Percentiles rank a stretch among this genome's conserved stretches.
Conservation (phyloP, 1,140 invertebrate species). For the Drosophila parvula region DNA sequence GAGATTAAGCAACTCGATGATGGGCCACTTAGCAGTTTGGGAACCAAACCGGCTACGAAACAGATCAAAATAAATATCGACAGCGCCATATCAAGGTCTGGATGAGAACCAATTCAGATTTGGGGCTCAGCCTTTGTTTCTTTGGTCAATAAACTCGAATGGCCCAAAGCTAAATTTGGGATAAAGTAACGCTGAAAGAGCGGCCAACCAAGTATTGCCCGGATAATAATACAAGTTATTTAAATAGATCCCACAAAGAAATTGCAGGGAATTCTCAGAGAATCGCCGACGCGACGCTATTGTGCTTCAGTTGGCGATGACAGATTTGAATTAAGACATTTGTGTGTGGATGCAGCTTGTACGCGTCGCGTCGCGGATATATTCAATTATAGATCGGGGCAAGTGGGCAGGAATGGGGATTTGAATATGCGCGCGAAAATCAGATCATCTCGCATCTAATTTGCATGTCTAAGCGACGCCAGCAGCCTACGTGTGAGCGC, state of each 20-base stretch:
- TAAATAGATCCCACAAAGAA: slow-evolving; percentile 45
- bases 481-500: slow-evolving; percentile 27
- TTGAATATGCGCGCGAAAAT: slow-evolving; percentile 68
- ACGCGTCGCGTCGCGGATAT: slow-evolving; percentile 58
- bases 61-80: slow-evolving; percentile 29
- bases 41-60: slow-evolving; percentile 31
- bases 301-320: slow-evolving; percentile 32
- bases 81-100: slow-evolving; percentile 4
- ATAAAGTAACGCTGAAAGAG: slow-evolving; percentile 18
- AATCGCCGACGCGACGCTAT: slow-evolving; percentile 30
- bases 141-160: slow-evolving; percentile 53
- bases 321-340: slow-evolving; percentile 38
- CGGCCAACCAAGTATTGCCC: slow-evolving; percentile 14
- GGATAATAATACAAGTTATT: slow-evolving; percentile 36
- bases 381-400: slow-evolving; percentile 67
- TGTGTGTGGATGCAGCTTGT: slow-evolving; percentile 19
- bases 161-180: slow-evolving; percentile 24
- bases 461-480: slow-evolving; percentile 40
- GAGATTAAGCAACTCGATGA: slow-evolving; percentile 59
- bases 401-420: slow-evolving; percentile 47
- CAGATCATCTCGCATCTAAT: slow-evolving; percentile 38
- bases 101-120: not conserved
- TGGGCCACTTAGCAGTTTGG: slow-evolving; percentile 34
- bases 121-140: slow-evolving; percentile 5
- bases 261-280: slow-evolving; percentile 24